Base-by-base conservation (phyloP, 2,888 invertebrate genomes). In the Lithophane leautieri region DNA sequence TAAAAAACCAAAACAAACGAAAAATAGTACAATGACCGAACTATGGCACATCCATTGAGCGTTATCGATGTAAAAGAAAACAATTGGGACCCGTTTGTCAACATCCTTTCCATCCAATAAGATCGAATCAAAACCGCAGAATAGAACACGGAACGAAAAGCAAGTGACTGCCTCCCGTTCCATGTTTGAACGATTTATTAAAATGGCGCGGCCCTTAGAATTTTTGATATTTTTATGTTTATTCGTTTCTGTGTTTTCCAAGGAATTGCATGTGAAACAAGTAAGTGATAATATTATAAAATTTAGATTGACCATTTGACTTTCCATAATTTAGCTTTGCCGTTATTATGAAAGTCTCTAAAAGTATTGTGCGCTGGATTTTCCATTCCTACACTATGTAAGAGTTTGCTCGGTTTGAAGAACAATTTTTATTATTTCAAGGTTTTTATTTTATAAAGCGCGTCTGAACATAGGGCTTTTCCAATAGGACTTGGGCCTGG, bases 251-350 rank as follows among this genome's bases (percentile, higher is more conserved):
- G 82, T 84, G 47, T 70, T 69, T 28, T 68, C 86, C 28, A 90
- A 90, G 72, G 83, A 90, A 75, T 79, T 88, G 61, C 89, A 91
- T 77, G 9, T 75, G 8, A 91, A 90, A 87, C 82, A 87, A 85
- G 91, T 91, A 79, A 68, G 89, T 81, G 19, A n/a, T 56, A 40
- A 19, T 54, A 56, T 2, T 34, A 44, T 16, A 34, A 22, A 16
- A 50, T 14, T 66, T 14, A 28, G 14, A 22, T 22, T 50, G 14
- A 40, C 2, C 14, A 52, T 11, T 47, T 28, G 1, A 50, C 9
- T 66, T 50, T 34, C 1, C 14, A 6, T 2, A 47, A 22, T 28
- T 22, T 2, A 28, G 7, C 4, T 44, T 25, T 65, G 25, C 9
- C n/a, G 16, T 19, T n/a, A 2, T 16, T 6, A 11, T n/a, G 1